These are phyloP conservation scores for Idris sp. DNA, from an alignment of 1,140 invertebrate genomes.

Conservation along the genomic window DNA sequence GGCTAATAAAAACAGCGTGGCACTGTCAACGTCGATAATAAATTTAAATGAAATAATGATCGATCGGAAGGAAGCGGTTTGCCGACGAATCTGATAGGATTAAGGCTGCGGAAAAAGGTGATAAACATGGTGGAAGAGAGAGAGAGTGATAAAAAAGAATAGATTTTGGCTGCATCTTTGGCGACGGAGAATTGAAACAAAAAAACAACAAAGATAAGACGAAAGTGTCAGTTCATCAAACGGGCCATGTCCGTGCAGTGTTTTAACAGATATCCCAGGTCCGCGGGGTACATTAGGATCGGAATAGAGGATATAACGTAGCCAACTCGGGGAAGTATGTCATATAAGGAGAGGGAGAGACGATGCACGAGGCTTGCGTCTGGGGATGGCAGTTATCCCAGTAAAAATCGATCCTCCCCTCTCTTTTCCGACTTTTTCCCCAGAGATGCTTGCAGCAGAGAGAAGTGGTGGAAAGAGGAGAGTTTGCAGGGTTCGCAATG, in stretches of 20 bases:
- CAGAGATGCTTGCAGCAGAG: constrained; percentile 68
- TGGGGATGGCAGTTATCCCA: constrained; percentile 74
- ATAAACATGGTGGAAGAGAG: constrained; percentile 26
- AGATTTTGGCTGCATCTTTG: too few species aligned
- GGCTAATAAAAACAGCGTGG: constrained; percentile 12
- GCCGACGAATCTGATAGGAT: constrained; percentile 16
- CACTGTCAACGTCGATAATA: constrained; percentile 7
- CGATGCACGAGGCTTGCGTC: constrained; percentile 58
- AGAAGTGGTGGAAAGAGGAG: constrained; percentile 51
- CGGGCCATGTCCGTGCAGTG: constrained; percentile 30
- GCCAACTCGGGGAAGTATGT: constrained; percentile 73
- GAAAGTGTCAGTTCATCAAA: constrained; percentile 53
- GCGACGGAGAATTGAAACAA: too few species aligned
- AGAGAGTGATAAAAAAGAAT: too few species aligned
- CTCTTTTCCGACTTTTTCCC: constrained; percentile 77
- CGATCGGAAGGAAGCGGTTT: constrained; percentile 27
- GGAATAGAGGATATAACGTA: constrained; percentile 70
- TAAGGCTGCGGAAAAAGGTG: constrained; percentile 28
- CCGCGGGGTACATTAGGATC: constrained; percentile 71
- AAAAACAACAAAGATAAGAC: too few species aligned
- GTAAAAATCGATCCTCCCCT: constrained; percentile 79
- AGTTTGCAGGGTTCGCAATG: constrained; percentile 62
- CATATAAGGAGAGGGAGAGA: constrained; percentile 66
- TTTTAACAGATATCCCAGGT: constrained; percentile 55
- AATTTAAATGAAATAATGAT: constrained; percentile 38